A percentile compares a stretch with the other conserved stretches of the same genome.
Conservation (phyloP, 2,888 invertebrate species). For the Incurvaria masculella region DNA sequence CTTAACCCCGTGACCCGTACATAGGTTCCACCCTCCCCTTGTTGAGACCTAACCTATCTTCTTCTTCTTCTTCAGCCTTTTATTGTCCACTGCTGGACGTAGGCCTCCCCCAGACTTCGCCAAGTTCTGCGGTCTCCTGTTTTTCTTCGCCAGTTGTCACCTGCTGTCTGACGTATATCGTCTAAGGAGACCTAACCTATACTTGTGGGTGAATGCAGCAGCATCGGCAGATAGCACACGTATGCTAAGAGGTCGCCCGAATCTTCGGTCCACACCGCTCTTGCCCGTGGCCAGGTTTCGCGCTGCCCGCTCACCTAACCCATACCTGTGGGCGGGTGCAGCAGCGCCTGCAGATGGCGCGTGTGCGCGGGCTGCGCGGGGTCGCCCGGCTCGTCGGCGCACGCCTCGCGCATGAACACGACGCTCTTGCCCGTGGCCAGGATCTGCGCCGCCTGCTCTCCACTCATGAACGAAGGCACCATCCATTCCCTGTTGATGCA, state of each 20-base stretch:
- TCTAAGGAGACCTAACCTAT: too few relatives aligned
- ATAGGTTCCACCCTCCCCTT: too few relatives aligned
- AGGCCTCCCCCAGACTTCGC: too few relatives aligned
- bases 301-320: conserved; percentile 81
- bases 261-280: conserved; percentile 87
- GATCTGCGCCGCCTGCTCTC: conserved; percentile 84
- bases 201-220: conserved; percentile 29
- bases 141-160: too few relatives aligned
- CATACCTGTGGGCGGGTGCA: conserved; percentile 26
- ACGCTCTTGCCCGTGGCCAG: conserved; percentile 94
- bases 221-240: conserved; percentile 65
- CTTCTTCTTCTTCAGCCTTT: too few relatives aligned
- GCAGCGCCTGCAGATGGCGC: conserved; percentile 65
- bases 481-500: conserved; percentile 64
- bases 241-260: conserved; percentile 64
- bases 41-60: too few relatives aligned
- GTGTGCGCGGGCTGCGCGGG: conserved; percentile 57
- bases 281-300: conserved; percentile 93
- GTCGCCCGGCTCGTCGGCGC: conserved; percentile 78
- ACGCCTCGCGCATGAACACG: conserved; percentile 90
- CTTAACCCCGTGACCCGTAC: too few relatives aligned
- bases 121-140: too few relatives aligned
- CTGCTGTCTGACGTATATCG: too few relatives aligned
- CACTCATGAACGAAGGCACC: conserved; percentile 88
- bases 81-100: too few relatives aligned